A percentile compares a stretch with the other conserved stretches of the same genome.
Evolutionary conservation across 2,888 invertebrate species (phyloP).

Genomic region (Drosophila ustulata): DNA sequence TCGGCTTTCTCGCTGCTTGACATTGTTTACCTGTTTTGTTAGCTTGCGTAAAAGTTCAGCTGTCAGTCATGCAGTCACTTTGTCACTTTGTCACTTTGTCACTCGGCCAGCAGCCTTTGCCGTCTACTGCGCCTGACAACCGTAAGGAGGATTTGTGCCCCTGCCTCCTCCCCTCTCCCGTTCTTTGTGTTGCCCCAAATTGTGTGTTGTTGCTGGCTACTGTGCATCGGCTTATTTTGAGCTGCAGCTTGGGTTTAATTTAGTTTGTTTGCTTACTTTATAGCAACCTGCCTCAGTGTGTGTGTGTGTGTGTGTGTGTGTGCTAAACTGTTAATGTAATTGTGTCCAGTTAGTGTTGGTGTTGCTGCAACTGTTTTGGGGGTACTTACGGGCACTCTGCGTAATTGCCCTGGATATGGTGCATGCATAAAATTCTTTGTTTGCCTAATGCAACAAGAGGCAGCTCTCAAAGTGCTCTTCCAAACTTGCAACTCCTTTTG

Average conservation of each 20-base stretch:
- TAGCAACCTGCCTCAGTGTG: constrained; percentile 8
- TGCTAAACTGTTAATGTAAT: constrained; percentile 69
- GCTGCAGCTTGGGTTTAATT: constrained; percentile 59
- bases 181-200: constrained; percentile 22
- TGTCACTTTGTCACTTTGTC: constrained; percentile 60
- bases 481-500: not conserved
- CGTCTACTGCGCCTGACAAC: constrained; percentile 22
- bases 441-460: constrained; percentile 34
- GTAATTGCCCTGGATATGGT: constrained; percentile 64
- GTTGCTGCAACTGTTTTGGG: constrained; percentile 20
- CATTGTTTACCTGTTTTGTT: constrained; percentile 60
- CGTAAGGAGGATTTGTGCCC: not conserved
- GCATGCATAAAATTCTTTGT: constrained; percentile 71
- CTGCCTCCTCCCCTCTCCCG: constrained; percentile 3
- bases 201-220: not conserved
- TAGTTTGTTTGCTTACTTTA: constrained; percentile 56
- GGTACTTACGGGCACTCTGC: constrained; percentile 67
- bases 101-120: constrained; percentile 1
- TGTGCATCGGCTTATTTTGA: constrained; percentile 33
- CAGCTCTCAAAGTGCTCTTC: constrained; percentile 20
- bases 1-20: constrained; percentile 48
- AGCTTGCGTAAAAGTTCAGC: constrained; percentile 49
- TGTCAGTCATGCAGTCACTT: constrained; percentile 68
- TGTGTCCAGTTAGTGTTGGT: constrained; percentile 56
- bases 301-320: constrained; percentile 16